Conservation (phyloP, 2,888 invertebrate genomes). For the Fragum fragum region DNA sequence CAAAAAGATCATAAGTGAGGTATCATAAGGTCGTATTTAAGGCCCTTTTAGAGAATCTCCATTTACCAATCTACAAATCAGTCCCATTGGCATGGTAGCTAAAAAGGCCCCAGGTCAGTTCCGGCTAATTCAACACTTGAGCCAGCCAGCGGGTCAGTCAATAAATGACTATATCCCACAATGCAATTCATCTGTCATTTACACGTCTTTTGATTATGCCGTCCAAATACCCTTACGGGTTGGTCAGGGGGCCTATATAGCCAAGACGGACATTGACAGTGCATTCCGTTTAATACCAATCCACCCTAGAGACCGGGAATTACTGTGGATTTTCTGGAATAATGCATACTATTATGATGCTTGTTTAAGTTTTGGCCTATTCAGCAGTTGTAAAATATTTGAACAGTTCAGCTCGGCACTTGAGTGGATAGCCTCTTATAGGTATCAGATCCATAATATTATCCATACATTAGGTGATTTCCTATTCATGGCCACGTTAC, state of each 20-base stretch:
- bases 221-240: not conserved
- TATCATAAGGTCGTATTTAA: conserved; percentile 22
- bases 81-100: conserved; percentile 50
- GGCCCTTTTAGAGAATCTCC: conserved; percentile 26
- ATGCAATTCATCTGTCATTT: conserved; percentile 18
- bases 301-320: conserved; percentile 11
- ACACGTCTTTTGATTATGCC: conserved; percentile 50
- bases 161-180: conserved; percentile 54
- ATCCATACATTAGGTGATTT: conserved; percentile 58
- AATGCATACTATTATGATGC: conserved; percentile 47
- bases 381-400: conserved; percentile 53
- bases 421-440: conserved; percentile 26
- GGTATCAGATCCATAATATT: conserved; percentile 12
- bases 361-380: conserved; percentile 43
- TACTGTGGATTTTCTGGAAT: conserved; percentile 44
- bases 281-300: too few relatives aligned
- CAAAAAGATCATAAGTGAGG: conserved; percentile 10
- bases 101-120: conserved; percentile 45
- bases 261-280: conserved; percentile 17
- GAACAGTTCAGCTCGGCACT: conserved; percentile 46
- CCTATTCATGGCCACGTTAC: conserved; percentile 16
- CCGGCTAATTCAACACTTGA: conserved; percentile 61
- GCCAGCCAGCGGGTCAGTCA: conserved; percentile 38
- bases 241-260: conserved; percentile 30
- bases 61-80: conserved; percentile 33